Percentiles rank a stretch among this genome's conserved stretches.
These are phyloP conservation scores for Sparus aurata DNA, from an alignment of 2,797 vertebrate species.

Conservation along the genomic window DNA sequence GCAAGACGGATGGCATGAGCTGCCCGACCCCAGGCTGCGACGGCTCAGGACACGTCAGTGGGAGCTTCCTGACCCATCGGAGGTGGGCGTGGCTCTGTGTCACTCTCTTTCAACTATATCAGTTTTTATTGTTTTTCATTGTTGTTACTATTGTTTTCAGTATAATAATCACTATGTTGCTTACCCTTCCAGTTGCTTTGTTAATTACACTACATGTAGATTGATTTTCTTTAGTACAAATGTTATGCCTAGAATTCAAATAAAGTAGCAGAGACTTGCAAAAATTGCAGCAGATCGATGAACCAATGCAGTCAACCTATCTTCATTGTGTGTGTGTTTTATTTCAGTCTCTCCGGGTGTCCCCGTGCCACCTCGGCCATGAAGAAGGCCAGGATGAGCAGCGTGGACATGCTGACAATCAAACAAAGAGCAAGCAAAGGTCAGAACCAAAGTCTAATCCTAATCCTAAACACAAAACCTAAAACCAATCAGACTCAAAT, in stretches of 20 bases:
- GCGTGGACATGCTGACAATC: conserved; percentile 98
- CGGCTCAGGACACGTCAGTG: conserved; percentile 97
- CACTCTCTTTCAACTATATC: background rate
- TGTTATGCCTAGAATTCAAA: background rate
- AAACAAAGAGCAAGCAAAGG: conserved; percentile 97
- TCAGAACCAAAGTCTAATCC: conserved; percentile 62
- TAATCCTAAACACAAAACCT: background rate
- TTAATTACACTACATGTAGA: background rate
- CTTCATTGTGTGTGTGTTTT: conserved; percentile 20
- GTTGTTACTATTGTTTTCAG: background rate
- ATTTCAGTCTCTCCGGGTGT: conserved; percentile 94
- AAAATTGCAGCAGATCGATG: background rate
- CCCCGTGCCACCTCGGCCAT: conserved; percentile 96
- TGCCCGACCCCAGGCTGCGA: conserved; percentile 98
- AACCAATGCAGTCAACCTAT: background rate
- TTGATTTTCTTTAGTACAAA: background rate
- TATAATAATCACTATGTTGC: background rate
- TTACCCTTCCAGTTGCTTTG: background rate
- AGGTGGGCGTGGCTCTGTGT: conserved; percentile 85
- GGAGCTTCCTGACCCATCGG: conserved; percentile 98
- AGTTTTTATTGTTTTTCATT: background rate
- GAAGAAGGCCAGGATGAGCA: conserved; percentile 97
- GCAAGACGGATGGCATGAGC: conserved; percentile 98
- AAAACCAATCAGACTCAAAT: rapidly evolving
- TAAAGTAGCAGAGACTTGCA: background rate